phyloP scores from a whole-genome alignment of 1,140 invertebrate species.

The Zaprionus capensis region DNA sequence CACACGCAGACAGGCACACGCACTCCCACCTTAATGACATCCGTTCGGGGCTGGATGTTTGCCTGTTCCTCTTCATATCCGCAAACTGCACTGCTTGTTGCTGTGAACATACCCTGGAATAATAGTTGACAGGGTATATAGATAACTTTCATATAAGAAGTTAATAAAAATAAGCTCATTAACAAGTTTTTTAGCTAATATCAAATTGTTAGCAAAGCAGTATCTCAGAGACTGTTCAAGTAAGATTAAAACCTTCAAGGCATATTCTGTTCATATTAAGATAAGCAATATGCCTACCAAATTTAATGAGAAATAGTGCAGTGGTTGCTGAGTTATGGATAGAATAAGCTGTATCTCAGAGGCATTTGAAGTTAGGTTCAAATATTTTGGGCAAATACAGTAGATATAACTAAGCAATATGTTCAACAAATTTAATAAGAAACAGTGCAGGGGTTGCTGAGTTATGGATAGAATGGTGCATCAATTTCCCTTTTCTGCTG shows the following conservation, averaged over 20 bases:
- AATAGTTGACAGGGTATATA: not conserved
- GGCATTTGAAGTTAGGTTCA: not conserved
- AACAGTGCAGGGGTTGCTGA: not conserved
- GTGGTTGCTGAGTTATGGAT: not conserved
- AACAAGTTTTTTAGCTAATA: not conserved
- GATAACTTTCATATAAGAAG: not conserved
- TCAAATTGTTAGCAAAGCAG: not conserved
- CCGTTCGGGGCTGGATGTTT: conserved; percentile 44
- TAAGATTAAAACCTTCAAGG: not conserved
- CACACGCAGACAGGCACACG: conserved; percentile 3
- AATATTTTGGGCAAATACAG: not conserved
- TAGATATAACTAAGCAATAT: not conserved
- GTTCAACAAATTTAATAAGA: not conserved
- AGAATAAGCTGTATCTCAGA: not conserved
- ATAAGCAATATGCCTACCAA: not conserved
- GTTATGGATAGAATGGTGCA: not conserved
- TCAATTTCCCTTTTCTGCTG: not conserved
- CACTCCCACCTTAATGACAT: conserved; percentile 71
- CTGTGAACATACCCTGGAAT: conserved; percentile 1
- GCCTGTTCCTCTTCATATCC: conserved; percentile 37
- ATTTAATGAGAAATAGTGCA: not conserved
- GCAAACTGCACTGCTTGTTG: conserved; percentile 26
- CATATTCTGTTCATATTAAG: not conserved
- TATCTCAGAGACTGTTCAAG: not conserved
- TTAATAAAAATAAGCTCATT: not conserved